Percentiles rank a stretch among this genome's conserved stretches.
Evolutionary conservation across 1,140 invertebrate species (phyloP).

Genomic region (Drosophila erecta): DNA sequence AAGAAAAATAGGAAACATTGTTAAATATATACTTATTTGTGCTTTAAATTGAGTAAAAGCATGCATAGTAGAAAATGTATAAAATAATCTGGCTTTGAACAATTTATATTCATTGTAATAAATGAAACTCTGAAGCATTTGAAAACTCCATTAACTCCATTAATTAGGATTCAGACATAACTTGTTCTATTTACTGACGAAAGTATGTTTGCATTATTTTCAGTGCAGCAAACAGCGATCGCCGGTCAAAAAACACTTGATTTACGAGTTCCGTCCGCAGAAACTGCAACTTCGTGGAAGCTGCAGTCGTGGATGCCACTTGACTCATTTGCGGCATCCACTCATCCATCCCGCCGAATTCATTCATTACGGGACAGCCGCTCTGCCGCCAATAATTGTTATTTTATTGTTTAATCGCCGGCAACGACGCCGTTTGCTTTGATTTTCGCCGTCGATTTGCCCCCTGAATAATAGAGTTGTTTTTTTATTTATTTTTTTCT

Average conservation of each 20-base stretch:
- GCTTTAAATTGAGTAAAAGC: too few relatives aligned
- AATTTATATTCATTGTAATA: too few relatives aligned
- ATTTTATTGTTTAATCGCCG: conserved; percentile 45
- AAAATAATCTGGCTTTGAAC: too few relatives aligned
- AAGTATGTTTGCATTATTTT: background rate
- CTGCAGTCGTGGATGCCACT: conserved; percentile 32
- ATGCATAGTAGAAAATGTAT: too few relatives aligned
- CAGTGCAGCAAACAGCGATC: conserved; percentile 4
- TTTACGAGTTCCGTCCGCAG: conserved; percentile 46
- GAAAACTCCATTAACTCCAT: too few relatives aligned
- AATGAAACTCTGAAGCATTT: too few relatives aligned
- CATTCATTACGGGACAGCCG: conserved; percentile 35
- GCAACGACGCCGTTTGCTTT: conserved; percentile 16
- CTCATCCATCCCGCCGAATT: conserved; percentile 20
- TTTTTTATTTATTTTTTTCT: background rate
- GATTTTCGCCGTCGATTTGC: conserved; percentile 44
- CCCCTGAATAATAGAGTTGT: conserved; percentile 44
- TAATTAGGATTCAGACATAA: too few relatives aligned
- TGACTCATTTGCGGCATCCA: conserved; percentile 18
- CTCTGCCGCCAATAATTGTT: conserved; percentile 46
- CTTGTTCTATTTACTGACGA: too few relatives aligned
- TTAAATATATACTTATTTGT: too few relatives aligned
- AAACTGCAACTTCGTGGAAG: conserved; percentile 23
- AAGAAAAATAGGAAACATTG: conserved; percentile 1
- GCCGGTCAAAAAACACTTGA: conserved; percentile 22